These are phyloP conservation scores for Andricus quercusramuli DNA, from an alignment of 2,888 invertebrate species.

Conservation along the genomic window DNA sequence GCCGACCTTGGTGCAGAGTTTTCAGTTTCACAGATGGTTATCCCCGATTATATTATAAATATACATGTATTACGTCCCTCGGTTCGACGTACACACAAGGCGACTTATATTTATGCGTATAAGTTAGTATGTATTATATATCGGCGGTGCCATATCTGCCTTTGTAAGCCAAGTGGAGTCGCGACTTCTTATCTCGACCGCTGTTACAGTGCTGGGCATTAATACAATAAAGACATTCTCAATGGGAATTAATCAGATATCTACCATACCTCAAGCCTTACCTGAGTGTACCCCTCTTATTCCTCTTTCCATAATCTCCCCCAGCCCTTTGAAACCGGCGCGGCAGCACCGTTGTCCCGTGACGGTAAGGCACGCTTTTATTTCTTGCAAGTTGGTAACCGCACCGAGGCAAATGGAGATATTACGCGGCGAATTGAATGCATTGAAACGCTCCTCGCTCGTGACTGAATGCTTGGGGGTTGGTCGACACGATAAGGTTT, in stretches of 20 bases:
- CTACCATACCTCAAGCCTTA: constrained; percentile 49
- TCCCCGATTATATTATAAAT: constrained; percentile 33
- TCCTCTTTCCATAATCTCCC: not conserved
- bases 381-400: constrained; percentile 27
- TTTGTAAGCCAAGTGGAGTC: constrained; percentile 52
- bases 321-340: not conserved
- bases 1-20: constrained; percentile 23
- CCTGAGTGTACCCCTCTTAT: constrained; percentile 6
- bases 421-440: constrained; percentile 32
- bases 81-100: constrained; percentile 28
- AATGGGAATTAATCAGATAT: constrained; percentile 72
- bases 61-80: constrained; percentile 34
- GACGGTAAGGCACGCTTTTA: constrained; percentile 15
- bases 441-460: constrained; percentile 10
- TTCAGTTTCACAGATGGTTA: constrained; percentile 39
- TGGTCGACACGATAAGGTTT: not conserved
- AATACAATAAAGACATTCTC: constrained; percentile 77
- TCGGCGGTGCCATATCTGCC: constrained; percentile 22
- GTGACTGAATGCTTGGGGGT: constrained; percentile 18
- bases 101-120: constrained; percentile 24
- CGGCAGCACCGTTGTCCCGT: constrained; percentile 25
- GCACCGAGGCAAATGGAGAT: constrained; percentile 34
- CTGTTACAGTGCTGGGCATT: constrained; percentile 61
- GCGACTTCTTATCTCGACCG: constrained; percentile 53
- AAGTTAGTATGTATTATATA: constrained; percentile 29